These are phyloP conservation scores for Scaptomyza cyrtandrae DNA, from an alignment of 2,888 invertebrate species.

Conservation along the genomic window DNA sequence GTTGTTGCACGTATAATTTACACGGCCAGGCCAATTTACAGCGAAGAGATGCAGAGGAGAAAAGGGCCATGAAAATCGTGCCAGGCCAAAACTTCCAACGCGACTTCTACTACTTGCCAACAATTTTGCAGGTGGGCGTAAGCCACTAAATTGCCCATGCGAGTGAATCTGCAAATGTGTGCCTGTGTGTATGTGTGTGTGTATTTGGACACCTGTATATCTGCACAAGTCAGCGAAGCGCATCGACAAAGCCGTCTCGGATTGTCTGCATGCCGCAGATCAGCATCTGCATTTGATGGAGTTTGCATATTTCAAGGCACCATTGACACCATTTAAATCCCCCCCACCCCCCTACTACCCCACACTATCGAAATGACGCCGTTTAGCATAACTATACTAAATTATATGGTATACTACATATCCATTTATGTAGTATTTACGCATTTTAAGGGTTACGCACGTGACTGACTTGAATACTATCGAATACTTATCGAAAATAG, in stretches of 20 bases:
- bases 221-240: slow-evolving; percentile 29
- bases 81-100: slow-evolving; percentile 38
- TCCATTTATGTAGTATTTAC: background rate
- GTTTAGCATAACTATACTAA: slow-evolving; percentile 12
- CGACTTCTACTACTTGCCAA: slow-evolving; percentile 31
- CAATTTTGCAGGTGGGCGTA: slow-evolving; percentile 65
- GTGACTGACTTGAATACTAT: background rate
- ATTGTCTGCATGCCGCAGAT: slow-evolving; percentile 10
- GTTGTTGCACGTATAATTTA: slow-evolving; percentile 36
- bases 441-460: slow-evolving; percentile 6
- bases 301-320: slow-evolving; percentile 34
- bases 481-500: background rate
- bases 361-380: slow-evolving; percentile 8
- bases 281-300: slow-evolving; percentile 35
- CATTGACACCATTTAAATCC: slow-evolving; percentile 36
- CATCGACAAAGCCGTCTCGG: slow-evolving; percentile 18
- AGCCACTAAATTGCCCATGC: slow-evolving; percentile 65
- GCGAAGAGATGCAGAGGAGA: slow-evolving; percentile 23
- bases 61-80: slow-evolving; percentile 65
- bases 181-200: slow-evolving; percentile 27
- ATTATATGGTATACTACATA: background rate
- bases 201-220: slow-evolving; percentile 35
- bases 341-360: background rate
- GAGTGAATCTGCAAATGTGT: slow-evolving; percentile 1
- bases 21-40: slow-evolving; percentile 50